Base-by-base conservation (phyloP, 2,888 invertebrate species). In the Dromius quadrimaculatus region DNA sequence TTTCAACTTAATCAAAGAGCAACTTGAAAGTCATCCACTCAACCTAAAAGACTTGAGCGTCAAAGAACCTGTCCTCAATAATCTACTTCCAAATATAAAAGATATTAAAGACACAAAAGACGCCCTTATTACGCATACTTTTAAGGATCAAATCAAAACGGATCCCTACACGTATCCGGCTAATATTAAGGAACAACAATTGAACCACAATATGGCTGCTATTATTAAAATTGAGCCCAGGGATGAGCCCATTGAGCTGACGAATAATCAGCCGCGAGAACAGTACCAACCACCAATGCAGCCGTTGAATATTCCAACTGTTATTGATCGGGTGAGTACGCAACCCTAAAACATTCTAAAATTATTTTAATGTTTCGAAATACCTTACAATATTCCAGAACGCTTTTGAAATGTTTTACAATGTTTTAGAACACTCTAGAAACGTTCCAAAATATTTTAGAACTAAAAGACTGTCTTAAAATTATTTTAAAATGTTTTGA, bases 181-280 rank as follows among this genome's bases (percentile, higher is more conserved):
- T 5, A 38, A 13, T 4, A 19, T 47, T 1, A 73, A 73, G 54
- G 73, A 54, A 1, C 71, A 38, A 38, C 38, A 38, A 13, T n/a
- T 38, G 9, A 13, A 11, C 4, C 66, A 66, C 34, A 57, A 57
- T 47, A 69, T 76, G 38, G 75, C 73, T 32, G 74, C 77, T 1
- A 73, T 80, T 1, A 81, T 83, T 23, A 83, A 83, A 75, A 68
- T 82, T 34, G 83, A 83, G 73, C 82, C 82, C 0, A 75, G 81
- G 2, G 83, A 83, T 54, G 82, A 82, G 73, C 83, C 82, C 0
- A 82, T 83, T 71, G 83, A 83, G 74, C 73, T 83, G 17, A 83
- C 82, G 2, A 81, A 71, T 47, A 72, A 38, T 9, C 65, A 68
- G 45, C 59, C 57, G 1, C 41, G 68, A 1, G 68, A 72, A 45